These are phyloP conservation scores for Marasmarcha lunaedactyla DNA, from an alignment of 2,888 invertebrate genomes.

Conservation along the genomic window DNA sequence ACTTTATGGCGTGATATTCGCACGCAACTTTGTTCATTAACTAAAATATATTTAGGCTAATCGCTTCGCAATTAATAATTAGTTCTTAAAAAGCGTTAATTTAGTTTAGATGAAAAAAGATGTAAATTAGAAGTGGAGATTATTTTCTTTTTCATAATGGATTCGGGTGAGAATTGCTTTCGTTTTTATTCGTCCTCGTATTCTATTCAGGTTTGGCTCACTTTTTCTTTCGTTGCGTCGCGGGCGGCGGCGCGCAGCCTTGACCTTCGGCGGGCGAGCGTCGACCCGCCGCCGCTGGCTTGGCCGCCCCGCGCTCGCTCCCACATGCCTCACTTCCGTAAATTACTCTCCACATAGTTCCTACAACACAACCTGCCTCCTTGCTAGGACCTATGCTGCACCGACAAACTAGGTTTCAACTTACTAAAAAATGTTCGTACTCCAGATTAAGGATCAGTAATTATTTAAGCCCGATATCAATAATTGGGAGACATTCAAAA, in stretches of 20 bases:
- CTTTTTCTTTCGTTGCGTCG: constrained; percentile 63
- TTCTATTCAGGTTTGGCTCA: constrained; percentile 66
- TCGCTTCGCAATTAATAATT: too few relatives aligned
- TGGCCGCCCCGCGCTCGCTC: constrained; percentile 12
- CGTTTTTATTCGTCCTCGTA: constrained; percentile 66
- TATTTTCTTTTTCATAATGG: background rate
- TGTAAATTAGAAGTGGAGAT: background rate
- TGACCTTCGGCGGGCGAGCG: constrained; percentile 64
- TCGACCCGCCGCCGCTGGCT: constrained; percentile 40
- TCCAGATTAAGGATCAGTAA: too few relatives aligned
- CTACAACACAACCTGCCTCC: constrained; percentile 1
- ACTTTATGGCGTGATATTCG: too few relatives aligned
- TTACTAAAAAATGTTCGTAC: too few relatives aligned
- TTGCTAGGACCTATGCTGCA: background rate
- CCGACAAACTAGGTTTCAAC: constrained; percentile 6
- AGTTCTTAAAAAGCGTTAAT: too few relatives aligned
- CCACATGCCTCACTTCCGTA: constrained; percentile 20
- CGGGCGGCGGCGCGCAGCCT: constrained; percentile 38
- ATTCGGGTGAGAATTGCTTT: constrained; percentile 32
- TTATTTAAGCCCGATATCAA: too few relatives aligned
- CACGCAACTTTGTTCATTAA: too few relatives aligned
- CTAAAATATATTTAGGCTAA: too few relatives aligned
- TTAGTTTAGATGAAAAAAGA: too few relatives aligned
- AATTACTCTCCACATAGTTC: constrained; percentile 11
- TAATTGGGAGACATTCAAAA: too few relatives aligned